Base-by-base conservation (phyloP, 2,113 vertebrate species). In the Typhlomys cinereus region DNA sequence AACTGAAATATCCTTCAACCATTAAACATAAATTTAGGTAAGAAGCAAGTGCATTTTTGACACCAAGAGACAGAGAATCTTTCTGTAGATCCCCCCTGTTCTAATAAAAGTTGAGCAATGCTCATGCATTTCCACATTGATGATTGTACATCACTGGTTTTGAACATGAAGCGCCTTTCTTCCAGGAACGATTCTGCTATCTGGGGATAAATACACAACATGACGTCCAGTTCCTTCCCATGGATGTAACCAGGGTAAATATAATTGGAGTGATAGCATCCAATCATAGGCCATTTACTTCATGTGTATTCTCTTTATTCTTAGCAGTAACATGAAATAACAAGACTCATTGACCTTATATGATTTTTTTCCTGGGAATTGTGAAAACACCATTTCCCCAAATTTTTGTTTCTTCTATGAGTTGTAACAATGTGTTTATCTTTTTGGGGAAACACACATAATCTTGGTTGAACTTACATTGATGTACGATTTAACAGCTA, bases 321-420 rank as follows among this genome's bases (percentile, higher is more conserved):
- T 12, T 54, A 36, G 20, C 34, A 70, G 50, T 75, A 80, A 75
- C 54, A 92, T 92, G n/a, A 85, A 94, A 67, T 20, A 23, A 1
- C 13, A 85, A 71, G 69, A 29, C 21, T 62, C 61, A 10, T 48
- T 64, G 27, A 83, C 62, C 70, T 12, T 46, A 66, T 74, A 11
- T 57, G 12, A 62, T 29, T 29, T 20, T 66, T 70, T 74, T 36
- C 25, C 46, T 74, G 73, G 54, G 25, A 88, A 69, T 17, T 87
- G 59, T 78, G 6, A 27, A 84, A 52, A 67, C 44, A 13, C 50
- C 15, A 61, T 84, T 73, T 82, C 83, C 44, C 41, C 46, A 92
- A 89, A 70, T 41, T 41, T 95, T 74, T 52, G 3, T 85, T 85
- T 84, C 7, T 92, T 83, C 27, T 92, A 44, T 36, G 70, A 82